A percentile compares a stretch with the other conserved stretches of the same genome.
phyloP scores from a whole-genome alignment of 2,888 invertebrate species.

The Lasioglossum malachurum region DNA sequence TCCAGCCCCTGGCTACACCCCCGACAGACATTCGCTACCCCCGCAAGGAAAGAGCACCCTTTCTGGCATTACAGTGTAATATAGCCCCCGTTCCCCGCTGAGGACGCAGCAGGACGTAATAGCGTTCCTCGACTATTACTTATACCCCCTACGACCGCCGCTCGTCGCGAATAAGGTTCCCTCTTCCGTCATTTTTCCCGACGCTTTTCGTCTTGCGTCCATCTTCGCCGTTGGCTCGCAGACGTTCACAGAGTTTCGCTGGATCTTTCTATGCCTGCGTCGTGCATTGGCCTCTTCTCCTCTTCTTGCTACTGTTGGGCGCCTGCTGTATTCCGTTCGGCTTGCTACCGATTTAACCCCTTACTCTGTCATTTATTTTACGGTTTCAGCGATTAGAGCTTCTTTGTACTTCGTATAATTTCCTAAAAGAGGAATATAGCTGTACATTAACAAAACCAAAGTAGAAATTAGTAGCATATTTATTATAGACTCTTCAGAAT shows the following conservation, averaged over 20 bases:
- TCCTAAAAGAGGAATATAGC: no score
- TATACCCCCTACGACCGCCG: slow-evolving; percentile 69
- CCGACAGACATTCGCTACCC: slow-evolving; percentile 71
- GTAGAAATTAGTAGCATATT: no score
- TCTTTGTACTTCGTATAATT: no score
- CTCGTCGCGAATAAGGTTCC: slow-evolving; percentile 72
- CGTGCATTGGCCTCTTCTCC: not conserved
- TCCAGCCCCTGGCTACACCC: not conserved
- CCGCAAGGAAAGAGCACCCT: slow-evolving; percentile 40
- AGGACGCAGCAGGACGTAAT: slow-evolving; percentile 73
- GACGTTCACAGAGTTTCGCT: not conserved
- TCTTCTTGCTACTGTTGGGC: not conserved
- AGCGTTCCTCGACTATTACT: slow-evolving; percentile 77
- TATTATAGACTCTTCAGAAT: no score
- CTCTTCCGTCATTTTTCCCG: slow-evolving; percentile 58
- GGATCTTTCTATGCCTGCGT: not conserved
- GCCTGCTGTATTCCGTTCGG: not conserved
- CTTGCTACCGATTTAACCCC: no score
- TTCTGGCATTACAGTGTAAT: slow-evolving; percentile 74
- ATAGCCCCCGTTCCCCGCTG: slow-evolving; percentile 66
- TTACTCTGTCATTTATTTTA: no score
- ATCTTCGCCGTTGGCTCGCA: slow-evolving; percentile 20
- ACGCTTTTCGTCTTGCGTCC: slow-evolving; percentile 36
- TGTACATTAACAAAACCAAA: no score
- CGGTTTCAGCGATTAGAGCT: no score